Percentiles rank a stretch among this genome's conserved stretches.
These are phyloP conservation scores for Ispidina picta DNA, from an alignment of 2,797 vertebrate genomes.

Conservation along the genomic window DNA sequence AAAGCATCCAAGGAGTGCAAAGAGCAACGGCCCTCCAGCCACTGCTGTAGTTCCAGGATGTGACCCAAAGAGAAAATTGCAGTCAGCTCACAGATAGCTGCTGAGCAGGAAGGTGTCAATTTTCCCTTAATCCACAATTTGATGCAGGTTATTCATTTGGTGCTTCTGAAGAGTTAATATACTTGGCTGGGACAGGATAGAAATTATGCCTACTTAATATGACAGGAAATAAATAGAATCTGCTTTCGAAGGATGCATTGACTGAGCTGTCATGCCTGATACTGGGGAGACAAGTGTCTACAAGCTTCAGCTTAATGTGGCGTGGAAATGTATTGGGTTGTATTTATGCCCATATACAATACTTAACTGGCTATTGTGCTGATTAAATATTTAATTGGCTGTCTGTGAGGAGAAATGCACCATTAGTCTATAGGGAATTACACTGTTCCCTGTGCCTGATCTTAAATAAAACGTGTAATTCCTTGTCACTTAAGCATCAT, in stretches of 20 bases:
- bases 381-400: slow-evolving; percentile 73
- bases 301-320: slow-evolving; percentile 60
- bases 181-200: slow-evolving; percentile 18
- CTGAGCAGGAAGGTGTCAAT: background rate
- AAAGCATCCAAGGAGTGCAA: accelerated
- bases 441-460: slow-evolving; percentile 32
- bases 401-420: slow-evolving; percentile 62
- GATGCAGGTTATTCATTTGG: slow-evolving; percentile 30
- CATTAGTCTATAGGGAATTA: slow-evolving; percentile 65
- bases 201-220: slow-evolving; percentile 41
- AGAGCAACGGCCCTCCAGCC: background rate
- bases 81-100: slow-evolving; percentile 5
- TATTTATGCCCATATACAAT: slow-evolving; percentile 70
- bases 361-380: slow-evolving; percentile 60
- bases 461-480: slow-evolving; percentile 66
- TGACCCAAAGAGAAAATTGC: slow-evolving; percentile 6
- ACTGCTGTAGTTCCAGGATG: background rate
- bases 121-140: background rate
- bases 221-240: slow-evolving; percentile 43
- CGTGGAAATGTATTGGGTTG: slow-evolving; percentile 67
- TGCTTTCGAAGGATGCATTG: slow-evolving; percentile 43
- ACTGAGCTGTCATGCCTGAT: slow-evolving; percentile 32
- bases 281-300: slow-evolving; percentile 52
- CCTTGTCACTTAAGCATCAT: slow-evolving; percentile 49
- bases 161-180: slow-evolving; percentile 45